Evolutionary conservation across 92 coral and sea anemone species (phyloP), one percentile per base, ranked within the genome.

Genomic region (Montipora capitata): DNA sequence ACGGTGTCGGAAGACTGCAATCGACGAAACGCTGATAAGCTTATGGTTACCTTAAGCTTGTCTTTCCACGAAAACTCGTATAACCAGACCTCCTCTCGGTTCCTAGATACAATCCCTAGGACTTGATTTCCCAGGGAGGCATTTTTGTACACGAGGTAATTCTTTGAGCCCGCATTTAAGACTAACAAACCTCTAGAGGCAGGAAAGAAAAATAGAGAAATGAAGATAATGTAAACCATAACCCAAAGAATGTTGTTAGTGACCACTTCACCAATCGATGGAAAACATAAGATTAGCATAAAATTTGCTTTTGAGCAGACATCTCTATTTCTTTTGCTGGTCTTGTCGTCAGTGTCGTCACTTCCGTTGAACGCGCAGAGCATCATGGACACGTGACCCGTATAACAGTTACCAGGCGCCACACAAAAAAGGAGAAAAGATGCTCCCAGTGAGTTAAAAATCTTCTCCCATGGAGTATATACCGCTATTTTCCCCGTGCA

Each of bases 41-140:
- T 27, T n/a, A 3, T 39, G 35, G 74, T 80, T 40, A 91, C 97
- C 91, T 90, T 56, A 43, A 62, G 85, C 48, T 72, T 80, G 14
- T 64, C 70, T 8, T 10, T 10, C 72, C 92, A 85, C 43, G 87
- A 68, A 81, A 93, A 94, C 12, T 89, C 82, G 71, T 93, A 95
- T 61, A 83, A 66, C 96, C 98, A 97, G 54, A 97, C 88, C 54
- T 96, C 93, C 51, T 97, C 99, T 84, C 85, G 79, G 49, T 56
- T 64, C 74, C 74, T 81, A 10, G 98, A 94, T 0, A 95, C 98
- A 15, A 39, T 84, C 64, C 99, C 99, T 40, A 13, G 5, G 4
- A 84, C 77, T 39, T 68, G 35, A 9, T 76, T 48, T 13, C 91
- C 94, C 67, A 97, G 70, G 4, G 95, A 83, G 42, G 88, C 94